Evolutionary conservation across 2,888 invertebrate species (phyloP).

Genomic region (Sphaerophoria rueppellii): DNA sequence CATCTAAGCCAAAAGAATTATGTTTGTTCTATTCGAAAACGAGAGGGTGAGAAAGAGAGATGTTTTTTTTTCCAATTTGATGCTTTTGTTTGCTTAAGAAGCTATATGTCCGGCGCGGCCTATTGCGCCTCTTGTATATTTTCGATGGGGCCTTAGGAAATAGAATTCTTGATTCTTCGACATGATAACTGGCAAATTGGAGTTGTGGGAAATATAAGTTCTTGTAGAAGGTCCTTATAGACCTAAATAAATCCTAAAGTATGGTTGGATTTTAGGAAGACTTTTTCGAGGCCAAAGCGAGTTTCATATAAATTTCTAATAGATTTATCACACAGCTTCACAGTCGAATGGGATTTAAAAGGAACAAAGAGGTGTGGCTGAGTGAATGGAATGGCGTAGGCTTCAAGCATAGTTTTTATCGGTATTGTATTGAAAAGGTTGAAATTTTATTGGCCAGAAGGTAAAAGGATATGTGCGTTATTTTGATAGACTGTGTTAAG

Average conservation of each 20-base stretch:
- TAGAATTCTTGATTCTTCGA: conserved; percentile 24
- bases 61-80: conserved; percentile 62
- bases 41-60: conserved; percentile 31
- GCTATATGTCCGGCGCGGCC: not conserved
- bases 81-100: conserved; percentile 40
- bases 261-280: not conserved
- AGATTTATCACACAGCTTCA: conserved; percentile 48
- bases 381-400: conserved; percentile 33
- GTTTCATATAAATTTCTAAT: conserved; percentile 57
- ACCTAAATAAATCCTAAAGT: conserved; percentile 29
- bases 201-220: conserved; percentile 61
- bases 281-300: not conserved
- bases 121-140: not conserved
- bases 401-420: conserved; percentile 30
- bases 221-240: conserved; percentile 43
- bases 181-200: conserved; percentile 61
- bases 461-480: not conserved
- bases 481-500: conserved; percentile 9
- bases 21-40: conserved; percentile 36
- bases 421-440: conserved; percentile 30
- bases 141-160: not conserved
- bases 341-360: conserved; percentile 21
- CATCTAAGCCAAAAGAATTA: conserved; percentile 66
- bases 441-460: conserved; percentile 33
- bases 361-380: conserved; percentile 17